Evolutionary conservation across 2,888 invertebrate genomes (phyloP), one percentile per base, ranked within the genome.

Genomic region (Patella ulyssiponensis): DNA sequence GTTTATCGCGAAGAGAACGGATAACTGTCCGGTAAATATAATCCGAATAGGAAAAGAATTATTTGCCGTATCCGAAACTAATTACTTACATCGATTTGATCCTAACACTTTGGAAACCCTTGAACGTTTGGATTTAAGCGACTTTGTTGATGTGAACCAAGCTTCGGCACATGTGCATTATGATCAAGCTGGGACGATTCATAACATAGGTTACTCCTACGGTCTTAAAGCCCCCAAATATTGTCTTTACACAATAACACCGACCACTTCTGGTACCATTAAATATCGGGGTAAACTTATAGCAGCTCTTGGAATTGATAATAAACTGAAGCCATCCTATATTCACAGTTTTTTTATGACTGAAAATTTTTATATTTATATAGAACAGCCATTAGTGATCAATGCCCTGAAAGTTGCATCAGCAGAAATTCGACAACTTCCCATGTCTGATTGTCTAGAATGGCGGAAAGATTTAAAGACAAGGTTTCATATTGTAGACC

Each of bases 1-100:
- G 20, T 23, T 23, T 23, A 33, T 64, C 17, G 64, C 20, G 23
- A 23, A 64, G 64, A 64, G 4, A 64, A 90, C 96, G 0, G 98
- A 98, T 90, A 98, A 98, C 90, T 95, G 96, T 0, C 95, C 96
- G 94, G 97, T 98, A 86, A 96, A 97, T 0, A 93, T 98, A 69
- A 96, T 97, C 90, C 96, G 97, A 0, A 95, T 96, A 87, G 96
- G 95, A 0, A 97, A 97, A 91, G 95, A 96, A 90, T 94, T 96
- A 78, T 98, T 96, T 87, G 95, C 97, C 0, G 95, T 97, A 82
- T 95, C 96, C 0, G 98, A 98, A 93, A 94, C 94, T 9, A 96
- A 96, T 0, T 93, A 95, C 33, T 95, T 98, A 85, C 96, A 96
- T 90, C 94, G 92, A 77, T 84, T 93, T 15, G 95, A 97, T 91